Evolutionary conservation across 2,797 vertebrate genomes (phyloP), one percentile per base, ranked within the genome.

Genomic region (Danio kyathit): DNA sequence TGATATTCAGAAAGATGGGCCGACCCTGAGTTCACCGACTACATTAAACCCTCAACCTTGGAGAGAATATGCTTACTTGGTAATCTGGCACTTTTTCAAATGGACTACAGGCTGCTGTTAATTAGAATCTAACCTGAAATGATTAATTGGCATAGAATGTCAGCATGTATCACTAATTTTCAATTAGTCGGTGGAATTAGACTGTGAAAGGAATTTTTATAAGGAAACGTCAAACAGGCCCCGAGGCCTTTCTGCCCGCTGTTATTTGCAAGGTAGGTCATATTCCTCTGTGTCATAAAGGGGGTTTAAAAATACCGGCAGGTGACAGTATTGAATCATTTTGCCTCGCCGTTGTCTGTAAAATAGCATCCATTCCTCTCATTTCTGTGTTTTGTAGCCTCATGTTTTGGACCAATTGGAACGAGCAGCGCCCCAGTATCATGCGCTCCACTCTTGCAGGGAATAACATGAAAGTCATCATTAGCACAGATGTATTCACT

Each of bases 361-460:
- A 80, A 72, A 59, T 71, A 11, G 3, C 14, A 75, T 74, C 67
- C 6, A 76, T 61, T 72, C 12, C 72, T 48, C 56, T 49, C 19
- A n/a, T 59, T 74, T 72, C 43, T 21, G 38, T 65, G 11, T 54
- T 80, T 75, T 84, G 5, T 83, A 99, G 98, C 90, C 92, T 99
- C 89, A 98, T 99, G 97, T 99, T 99, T 91, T 99, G 98, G 98
- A 99, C 97, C 85, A 99, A 99, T 90, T 99, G 98, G 98, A 99
- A 99, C 19, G 98, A 99, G 88, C 98, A 99, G 78, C 94, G 95
- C 51, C 97, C 98, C 0, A 98, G 97, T 89, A 96, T 99, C 89
- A 98, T 99, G 96, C 95, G 97, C 88, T 95, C 97, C 60, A 97
- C 97, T 0, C 88, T 99, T 49, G 92, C 94, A 0, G 98, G 98